These are phyloP conservation scores for Epinotia ramella DNA, from an alignment of 2,888 invertebrate genomes.

Conservation along the genomic window DNA sequence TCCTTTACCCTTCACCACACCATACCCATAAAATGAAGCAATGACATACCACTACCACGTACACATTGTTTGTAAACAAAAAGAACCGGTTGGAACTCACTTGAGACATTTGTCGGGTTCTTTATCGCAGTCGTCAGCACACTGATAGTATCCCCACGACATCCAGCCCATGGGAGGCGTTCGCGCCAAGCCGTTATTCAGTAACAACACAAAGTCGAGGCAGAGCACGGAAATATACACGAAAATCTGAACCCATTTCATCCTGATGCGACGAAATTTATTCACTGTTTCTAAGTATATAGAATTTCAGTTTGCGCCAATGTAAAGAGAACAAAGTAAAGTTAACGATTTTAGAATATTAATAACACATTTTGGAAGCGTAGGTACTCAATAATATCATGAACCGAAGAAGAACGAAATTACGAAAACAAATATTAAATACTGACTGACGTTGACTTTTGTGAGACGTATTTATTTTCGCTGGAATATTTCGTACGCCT, in stretches of 20 bases:
- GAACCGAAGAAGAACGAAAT: background rate
- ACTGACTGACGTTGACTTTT: constrained; percentile 21
- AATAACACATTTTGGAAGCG: background rate
- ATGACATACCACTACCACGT: constrained; percentile 11
- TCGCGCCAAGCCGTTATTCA: constrained; percentile 87
- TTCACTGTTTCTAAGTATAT: background rate
- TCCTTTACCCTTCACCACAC: background rate
- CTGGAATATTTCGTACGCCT: background rate
- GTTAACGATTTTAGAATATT: background rate
- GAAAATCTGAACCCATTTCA: constrained; percentile 22
- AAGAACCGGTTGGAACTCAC: constrained; percentile 67
- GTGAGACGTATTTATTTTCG: constrained; percentile 30
- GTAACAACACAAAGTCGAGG: constrained; percentile 48
- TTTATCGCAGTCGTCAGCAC: constrained; percentile 85
- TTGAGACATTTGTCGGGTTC: constrained; percentile 87
- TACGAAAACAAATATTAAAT: background rate
- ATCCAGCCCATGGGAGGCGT: constrained; percentile 92
- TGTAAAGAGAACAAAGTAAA: background rate
- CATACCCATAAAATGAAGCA: background rate
- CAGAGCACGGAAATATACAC: constrained; percentile 22
- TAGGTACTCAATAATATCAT: constrained; percentile 5
- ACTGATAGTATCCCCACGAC: constrained; percentile 89
- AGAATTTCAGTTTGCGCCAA: background rate
- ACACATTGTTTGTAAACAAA: constrained; percentile 31
- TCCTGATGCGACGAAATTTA: constrained; percentile 1